These are phyloP conservation scores for Halcyon leucocephala DNA, from an alignment of 2,797 vertebrate species.

Conservation along the genomic window DNA sequence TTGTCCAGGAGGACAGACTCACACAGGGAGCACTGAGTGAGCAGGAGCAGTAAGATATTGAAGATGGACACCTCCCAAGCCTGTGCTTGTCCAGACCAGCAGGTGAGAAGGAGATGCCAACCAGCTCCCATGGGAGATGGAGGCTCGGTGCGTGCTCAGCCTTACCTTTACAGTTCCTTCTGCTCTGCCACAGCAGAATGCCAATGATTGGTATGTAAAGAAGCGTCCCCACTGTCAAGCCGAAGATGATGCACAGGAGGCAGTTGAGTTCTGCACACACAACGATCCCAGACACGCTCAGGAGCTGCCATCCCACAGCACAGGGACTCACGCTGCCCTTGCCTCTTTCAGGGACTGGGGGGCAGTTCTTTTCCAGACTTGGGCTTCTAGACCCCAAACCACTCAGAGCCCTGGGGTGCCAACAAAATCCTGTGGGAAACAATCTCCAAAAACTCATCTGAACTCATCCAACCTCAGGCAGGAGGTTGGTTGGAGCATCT, in stretches of 20 bases:
- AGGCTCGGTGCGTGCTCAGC: fast-evolving
- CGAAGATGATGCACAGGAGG: background rate
- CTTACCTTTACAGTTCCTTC: background rate
- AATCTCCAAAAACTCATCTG: background rate
- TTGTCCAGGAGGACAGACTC: background rate
- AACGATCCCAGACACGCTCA: background rate
- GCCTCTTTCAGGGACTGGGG: too few species aligned
- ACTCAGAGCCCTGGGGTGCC: background rate
- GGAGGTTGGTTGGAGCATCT: background rate
- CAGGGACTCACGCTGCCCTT: background rate
- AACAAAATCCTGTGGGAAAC: background rate
- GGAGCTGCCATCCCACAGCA: background rate
- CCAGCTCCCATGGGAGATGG: background rate
- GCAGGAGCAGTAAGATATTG: background rate
- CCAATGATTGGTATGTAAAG: background rate
- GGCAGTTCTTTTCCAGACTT: background rate
- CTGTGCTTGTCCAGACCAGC: background rate
- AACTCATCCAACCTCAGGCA: background rate
- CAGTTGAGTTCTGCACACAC: background rate
- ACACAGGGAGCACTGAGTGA: fast-evolving
- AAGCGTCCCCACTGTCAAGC: background rate
- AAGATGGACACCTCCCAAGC: background rate
- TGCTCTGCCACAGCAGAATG: background rate
- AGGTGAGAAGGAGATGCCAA: background rate
- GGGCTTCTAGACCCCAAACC: background rate